Conservation (phyloP, 2,797 vertebrate genomes). For the Pantherophis vulpinus region DNA sequence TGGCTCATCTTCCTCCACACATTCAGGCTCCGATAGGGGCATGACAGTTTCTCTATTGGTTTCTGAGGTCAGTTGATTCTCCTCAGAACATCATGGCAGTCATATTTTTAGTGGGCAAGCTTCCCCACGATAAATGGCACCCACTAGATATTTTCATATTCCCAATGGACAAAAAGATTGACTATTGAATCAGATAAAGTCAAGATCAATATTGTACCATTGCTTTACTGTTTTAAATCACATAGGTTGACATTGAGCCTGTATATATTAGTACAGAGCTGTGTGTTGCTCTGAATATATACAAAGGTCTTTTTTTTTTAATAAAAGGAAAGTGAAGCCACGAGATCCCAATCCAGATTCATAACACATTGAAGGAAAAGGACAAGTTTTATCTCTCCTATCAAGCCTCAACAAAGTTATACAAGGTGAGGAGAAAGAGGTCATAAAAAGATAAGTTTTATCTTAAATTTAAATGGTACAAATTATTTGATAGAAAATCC, state of each 20-base stretch:
- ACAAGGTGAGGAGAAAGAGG: neutral
- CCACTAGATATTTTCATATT: neutral
- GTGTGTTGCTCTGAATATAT: neutral
- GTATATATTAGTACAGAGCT: neutral
- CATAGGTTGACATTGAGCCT: neutral
- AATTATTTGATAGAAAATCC: neutral
- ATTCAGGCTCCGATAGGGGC: too few relatives aligned
- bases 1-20: too few relatives aligned
- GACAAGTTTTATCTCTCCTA: neutral
- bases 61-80: neutral
- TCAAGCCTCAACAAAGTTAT: neutral
- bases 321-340: neutral
- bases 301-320: neutral
- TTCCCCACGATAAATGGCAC: neutral
- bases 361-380: neutral
- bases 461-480: neutral
- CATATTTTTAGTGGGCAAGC: neutral
- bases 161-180: neutral
- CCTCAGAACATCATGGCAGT: neutral
- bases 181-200: neutral
- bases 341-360: neutral
- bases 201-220: neutral
- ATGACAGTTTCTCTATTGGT: too few relatives aligned
- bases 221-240: neutral
- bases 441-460: neutral